Conservation (phyloP, 1,140 invertebrate genomes). For the Rhagoletis pomonella region DNA sequence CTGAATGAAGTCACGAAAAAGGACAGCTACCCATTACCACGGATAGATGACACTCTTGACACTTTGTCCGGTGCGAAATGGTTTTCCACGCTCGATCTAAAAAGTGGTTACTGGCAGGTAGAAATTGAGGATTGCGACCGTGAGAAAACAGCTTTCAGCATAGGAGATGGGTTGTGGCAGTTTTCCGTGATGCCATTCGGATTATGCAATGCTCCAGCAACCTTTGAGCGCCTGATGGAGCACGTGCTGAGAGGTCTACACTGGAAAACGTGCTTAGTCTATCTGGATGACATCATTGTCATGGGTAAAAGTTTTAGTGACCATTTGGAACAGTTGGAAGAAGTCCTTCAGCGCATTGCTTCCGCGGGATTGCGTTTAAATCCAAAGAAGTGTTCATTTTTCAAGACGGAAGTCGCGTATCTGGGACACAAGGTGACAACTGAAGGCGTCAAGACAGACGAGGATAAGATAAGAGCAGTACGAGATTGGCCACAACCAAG, state of each 20-base stretch:
- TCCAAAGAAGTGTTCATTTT: constrained; percentile 16
- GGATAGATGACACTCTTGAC: constrained; percentile 74
- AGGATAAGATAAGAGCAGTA: constrained; percentile 44
- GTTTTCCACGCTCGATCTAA: constrained; percentile 73
- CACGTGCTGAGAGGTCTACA: constrained; percentile 41
- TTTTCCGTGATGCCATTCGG: constrained; percentile 53
- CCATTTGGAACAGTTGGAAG: constrained; percentile 39
- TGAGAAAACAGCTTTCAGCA: constrained; percentile 40
- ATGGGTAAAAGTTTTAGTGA: constrained; percentile 53
- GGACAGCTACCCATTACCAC: background rate
- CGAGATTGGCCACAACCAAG: background rate
- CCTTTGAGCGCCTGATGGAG: too few relatives aligned
- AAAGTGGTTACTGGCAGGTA: constrained; percentile 68
- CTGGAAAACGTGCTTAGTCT: constrained; percentile 57
- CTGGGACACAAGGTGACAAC: constrained; percentile 28
- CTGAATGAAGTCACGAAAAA: too few relatives aligned
- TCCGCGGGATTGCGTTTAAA: constrained; percentile 1
- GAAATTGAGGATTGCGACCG: constrained; percentile 47
- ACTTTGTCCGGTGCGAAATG: constrained; percentile 60
- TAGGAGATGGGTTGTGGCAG: constrained; percentile 13
- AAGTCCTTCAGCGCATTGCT: constrained; percentile 22
- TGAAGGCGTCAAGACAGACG: constrained; percentile 33
- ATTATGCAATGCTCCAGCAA: too few relatives aligned
- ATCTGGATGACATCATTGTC: constrained; percentile 56
- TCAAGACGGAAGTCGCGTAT: background rate